Evolutionary conservation across 2,797 vertebrate genomes (phyloP).

Genomic region (Thalassophryne amazonica): DNA sequence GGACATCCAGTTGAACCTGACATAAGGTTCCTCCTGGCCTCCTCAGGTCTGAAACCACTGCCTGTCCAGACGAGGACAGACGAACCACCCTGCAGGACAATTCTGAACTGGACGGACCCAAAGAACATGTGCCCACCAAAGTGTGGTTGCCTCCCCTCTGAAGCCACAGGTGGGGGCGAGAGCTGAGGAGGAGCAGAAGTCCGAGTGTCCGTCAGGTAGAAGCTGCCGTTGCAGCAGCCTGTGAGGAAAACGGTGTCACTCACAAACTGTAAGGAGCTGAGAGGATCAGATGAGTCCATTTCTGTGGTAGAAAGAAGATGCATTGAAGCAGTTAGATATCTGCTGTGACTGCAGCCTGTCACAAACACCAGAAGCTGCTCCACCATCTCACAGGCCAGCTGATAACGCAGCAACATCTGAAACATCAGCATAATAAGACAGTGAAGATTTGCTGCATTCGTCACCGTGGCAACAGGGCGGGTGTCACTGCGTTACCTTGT

Average conservation of each 20-base stretch:
- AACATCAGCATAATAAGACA: too few species aligned
- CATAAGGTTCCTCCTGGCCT: conserved; percentile 38
- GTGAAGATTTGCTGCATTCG: too few species aligned
- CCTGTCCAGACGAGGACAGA: conserved; percentile 76
- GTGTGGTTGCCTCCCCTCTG: neutral
- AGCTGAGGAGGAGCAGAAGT: conserved; percentile 37
- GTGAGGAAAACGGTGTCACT: conserved; percentile 66
- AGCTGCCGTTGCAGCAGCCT: conserved; percentile 71
- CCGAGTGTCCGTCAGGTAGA: conserved; percentile 79
- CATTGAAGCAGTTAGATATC: too few species aligned
- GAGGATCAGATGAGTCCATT: conserved; percentile 45
- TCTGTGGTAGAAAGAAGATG: too few species aligned
- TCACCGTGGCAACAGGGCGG: too few species aligned
- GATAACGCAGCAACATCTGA: too few species aligned
- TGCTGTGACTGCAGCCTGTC: too few species aligned
- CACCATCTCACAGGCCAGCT: too few species aligned
- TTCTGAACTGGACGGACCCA: conserved; percentile 22
- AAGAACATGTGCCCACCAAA: conserved; percentile 69
- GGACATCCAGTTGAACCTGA: conserved; percentile 60
- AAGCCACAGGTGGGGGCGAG: neutral
- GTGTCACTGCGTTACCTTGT: conserved; percentile 71
- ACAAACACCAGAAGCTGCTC: too few species aligned
- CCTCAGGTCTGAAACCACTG: conserved; percentile 79
- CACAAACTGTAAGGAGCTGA: conserved; percentile 79
- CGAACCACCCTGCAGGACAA: conserved; percentile 58